These are phyloP conservation scores for Alexandromys oeconomus DNA, from an alignment of 2,797 vertebrate species.

Conservation along the genomic window DNA sequence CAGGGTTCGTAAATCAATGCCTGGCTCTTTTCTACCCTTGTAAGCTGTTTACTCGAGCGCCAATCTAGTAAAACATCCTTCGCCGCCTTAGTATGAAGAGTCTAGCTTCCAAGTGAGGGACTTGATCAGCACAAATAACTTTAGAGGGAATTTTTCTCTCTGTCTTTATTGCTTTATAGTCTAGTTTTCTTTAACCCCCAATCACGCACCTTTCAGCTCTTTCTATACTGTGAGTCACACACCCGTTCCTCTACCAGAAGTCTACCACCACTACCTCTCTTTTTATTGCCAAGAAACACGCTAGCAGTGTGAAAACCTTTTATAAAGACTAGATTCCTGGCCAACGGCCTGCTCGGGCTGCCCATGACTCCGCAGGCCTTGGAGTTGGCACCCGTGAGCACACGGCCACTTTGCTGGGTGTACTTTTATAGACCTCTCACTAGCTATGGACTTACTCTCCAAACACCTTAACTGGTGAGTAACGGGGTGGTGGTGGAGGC, in stretches of 20 bases:
- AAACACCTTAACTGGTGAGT: not conserved
- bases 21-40: not conserved
- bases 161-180: not conserved
- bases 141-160: not conserved
- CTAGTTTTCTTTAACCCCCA: not conserved
- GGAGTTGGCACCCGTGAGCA: not conserved
- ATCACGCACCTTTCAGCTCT: not conserved
- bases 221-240: not conserved
- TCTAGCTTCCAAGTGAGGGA: not conserved
- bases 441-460: not conserved
- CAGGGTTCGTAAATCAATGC: not conserved
- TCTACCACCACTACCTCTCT: not conserved
- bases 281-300: not conserved
- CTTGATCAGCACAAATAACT: not conserved
- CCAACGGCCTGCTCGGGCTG: not conserved
- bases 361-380: not conserved
- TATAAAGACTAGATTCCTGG: not conserved
- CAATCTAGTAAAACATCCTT: not conserved
- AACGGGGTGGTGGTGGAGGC: not conserved
- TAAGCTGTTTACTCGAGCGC: not conserved
- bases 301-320: not conserved
- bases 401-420: not conserved
- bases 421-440: not conserved
- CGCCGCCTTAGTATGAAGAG: not conserved
- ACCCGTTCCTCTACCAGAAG: not conserved